Conservation (phyloP, 2,888 invertebrate species). For the Nomada lathburiana region DNA sequence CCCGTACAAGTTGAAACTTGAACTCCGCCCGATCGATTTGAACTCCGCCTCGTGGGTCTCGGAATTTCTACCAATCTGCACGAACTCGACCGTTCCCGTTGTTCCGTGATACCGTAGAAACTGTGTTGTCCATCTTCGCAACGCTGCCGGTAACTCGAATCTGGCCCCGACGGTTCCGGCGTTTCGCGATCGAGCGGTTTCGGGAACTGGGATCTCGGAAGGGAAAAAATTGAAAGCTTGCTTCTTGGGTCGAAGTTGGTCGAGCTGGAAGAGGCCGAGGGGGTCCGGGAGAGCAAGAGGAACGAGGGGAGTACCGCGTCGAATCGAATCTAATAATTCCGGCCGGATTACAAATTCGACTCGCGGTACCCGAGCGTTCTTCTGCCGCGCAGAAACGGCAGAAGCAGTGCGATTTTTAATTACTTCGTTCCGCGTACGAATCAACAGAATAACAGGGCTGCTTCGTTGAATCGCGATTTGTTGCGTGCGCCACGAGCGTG, state of each 20-base stretch:
- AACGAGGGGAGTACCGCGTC: conserved; percentile 76
- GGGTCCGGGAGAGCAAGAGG: background rate
- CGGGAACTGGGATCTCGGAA: too few species aligned
- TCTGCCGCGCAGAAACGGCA: background rate
- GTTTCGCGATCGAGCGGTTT: background rate
- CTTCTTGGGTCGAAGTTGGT: background rate
- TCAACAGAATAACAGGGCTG: too few species aligned
- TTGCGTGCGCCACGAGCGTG: too few species aligned
- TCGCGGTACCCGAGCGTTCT: conserved; percentile 71
- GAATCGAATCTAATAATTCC: conserved; percentile 82
- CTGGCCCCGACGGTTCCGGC: background rate
- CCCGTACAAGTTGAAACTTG: conserved; percentile 21
- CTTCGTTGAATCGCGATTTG: too few species aligned
- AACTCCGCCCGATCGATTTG: conserved; percentile 39
- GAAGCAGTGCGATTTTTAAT: conserved; percentile 5
- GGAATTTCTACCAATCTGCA: too few species aligned
- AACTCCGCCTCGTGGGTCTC: background rate
- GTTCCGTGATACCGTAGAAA: too few species aligned
- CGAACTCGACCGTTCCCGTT: too few species aligned
- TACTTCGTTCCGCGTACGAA: too few species aligned
- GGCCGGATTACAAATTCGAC: conserved; percentile 78
- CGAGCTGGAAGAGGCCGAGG: conserved; percentile 32
- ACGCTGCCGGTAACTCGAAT: too few species aligned
- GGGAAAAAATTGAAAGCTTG: background rate
- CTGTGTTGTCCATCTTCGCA: too few species aligned